phyloP scores from a whole-genome alignment of 2,797 vertebrate species.

The Protonibea diacanthus region DNA sequence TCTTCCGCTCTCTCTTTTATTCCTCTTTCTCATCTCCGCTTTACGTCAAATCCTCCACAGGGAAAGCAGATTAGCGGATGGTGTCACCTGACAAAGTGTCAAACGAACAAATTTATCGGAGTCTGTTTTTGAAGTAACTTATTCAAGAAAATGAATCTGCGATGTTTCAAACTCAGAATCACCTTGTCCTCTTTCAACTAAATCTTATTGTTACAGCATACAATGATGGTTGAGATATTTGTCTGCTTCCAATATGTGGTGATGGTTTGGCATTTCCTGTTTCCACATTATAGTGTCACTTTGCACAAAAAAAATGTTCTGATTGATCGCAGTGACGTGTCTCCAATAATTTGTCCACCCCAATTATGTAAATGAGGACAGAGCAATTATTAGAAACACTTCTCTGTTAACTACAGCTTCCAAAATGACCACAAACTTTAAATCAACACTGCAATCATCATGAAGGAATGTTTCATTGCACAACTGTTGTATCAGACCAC shows the following conservation, averaged over 20 bases:
- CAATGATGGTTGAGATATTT: background rate
- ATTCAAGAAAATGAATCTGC: slow-evolving; percentile 15
- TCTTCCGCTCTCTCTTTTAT: slow-evolving; percentile 26
- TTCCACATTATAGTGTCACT: background rate
- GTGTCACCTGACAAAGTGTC: slow-evolving; percentile 1
- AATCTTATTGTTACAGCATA: background rate
- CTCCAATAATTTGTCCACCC: background rate
- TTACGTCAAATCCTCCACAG: background rate
- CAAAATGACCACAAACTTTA: background rate
- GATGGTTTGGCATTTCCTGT: background rate
- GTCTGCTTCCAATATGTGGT: background rate
- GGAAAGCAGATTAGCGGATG: background rate
- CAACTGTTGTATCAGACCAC: background rate
- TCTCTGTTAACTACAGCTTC: background rate
- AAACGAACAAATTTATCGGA: background rate
- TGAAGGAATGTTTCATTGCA: too few relatives aligned
- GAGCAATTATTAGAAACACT: background rate
- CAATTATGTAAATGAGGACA: background rate
- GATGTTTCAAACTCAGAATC: background rate
- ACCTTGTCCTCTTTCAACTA: background rate
- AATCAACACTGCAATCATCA: background rate
- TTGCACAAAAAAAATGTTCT: background rate
- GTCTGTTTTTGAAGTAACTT: slow-evolving; percentile 1
- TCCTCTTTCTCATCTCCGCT: slow-evolving; percentile 18
- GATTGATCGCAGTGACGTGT: background rate